phyloP scores from a whole-genome alignment of 1,140 invertebrate species.

The Ips nitidus region DNA sequence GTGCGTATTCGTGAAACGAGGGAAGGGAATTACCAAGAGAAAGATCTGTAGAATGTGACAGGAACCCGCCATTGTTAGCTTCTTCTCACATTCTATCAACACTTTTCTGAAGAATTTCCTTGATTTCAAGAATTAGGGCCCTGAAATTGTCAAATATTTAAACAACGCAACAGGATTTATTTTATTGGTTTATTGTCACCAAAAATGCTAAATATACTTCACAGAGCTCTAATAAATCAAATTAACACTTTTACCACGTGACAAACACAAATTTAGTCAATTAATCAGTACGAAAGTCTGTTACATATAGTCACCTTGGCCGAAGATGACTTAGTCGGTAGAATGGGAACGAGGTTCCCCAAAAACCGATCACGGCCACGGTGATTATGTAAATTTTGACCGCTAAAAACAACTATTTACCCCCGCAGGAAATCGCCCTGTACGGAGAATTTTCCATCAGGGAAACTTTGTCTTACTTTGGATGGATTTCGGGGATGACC shows the following conservation, averaged over 20 bases:
- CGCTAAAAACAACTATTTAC: no score
- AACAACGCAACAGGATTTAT: neutral
- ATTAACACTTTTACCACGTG: no score
- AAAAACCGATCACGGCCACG: no score
- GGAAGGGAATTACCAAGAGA: no score
- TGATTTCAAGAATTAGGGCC: neutral
- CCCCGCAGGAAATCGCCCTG: constrained; percentile 78
- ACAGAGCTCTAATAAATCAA: no score
- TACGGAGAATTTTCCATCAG: constrained; percentile 89
- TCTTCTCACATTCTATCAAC: no score
- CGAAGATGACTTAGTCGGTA: neutral
- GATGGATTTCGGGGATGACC: constrained; percentile 81
- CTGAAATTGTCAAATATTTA: neutral
- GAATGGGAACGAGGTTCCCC: neutral
- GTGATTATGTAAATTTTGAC: no score
- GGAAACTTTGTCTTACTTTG: constrained; percentile 91
- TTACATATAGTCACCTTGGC: neutral
- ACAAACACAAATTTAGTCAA: no score
- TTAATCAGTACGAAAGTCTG: neutral
- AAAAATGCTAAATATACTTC: no score
- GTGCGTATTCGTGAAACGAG: no score
- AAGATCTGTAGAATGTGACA: no score
- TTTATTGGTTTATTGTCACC: neutral
- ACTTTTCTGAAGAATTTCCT: neutral
- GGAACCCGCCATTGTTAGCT: no score